Evolutionary conservation across 2,888 invertebrate species (phyloP), one percentile per base, ranked within the genome.

Genomic region (Flexamia atlantica): DNA sequence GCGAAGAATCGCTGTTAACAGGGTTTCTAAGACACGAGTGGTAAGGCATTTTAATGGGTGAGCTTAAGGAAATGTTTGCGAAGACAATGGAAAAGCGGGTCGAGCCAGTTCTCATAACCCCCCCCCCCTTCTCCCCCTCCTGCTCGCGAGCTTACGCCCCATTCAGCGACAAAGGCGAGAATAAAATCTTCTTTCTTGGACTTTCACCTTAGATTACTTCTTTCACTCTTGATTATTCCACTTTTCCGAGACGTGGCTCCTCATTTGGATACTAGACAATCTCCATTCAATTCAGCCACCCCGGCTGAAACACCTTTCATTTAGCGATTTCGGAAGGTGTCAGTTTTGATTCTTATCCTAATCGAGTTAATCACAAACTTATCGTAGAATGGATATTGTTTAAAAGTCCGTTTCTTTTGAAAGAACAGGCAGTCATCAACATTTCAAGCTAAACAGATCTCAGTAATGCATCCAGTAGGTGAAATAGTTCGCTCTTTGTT

Each of bases 1-100:
- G 14, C 64, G 10, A 64, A 9, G 30, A 64, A 64, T 64, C 64
- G 28, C 64, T 79, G 79, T 79, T 79, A 79, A 79, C 79, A 36
- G 36, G 57, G 53, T 28, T 79, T n/a, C 79, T 50, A 79, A 79
- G 79, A 20, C 79, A 57, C 57, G 57, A 23, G 57, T 20, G 60
- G 80, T 46, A 36, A 83, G 42, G 60, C 53, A 70, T 82, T 83
- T 83, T 83, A 74, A 83, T 74, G 82, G 57, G 74, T 40, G 42
- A 70, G 68, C 82, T 82, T 82, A 83, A 83, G 82, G 72, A 53
- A 82, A 82, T 72, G 72, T 82, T 82, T 72, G 82, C 50, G 20
- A 53, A 50, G 79, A 82, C 72, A 82, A 82, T 64, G 70, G 70
- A 40, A 68, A 50, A 46, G 76, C 76, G 79, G 79, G 79, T 79